Evolutionary conservation across 1,140 invertebrate species (phyloP), one percentile per base, ranked within the genome.

Genomic region (Liolophura sinensis): DNA sequence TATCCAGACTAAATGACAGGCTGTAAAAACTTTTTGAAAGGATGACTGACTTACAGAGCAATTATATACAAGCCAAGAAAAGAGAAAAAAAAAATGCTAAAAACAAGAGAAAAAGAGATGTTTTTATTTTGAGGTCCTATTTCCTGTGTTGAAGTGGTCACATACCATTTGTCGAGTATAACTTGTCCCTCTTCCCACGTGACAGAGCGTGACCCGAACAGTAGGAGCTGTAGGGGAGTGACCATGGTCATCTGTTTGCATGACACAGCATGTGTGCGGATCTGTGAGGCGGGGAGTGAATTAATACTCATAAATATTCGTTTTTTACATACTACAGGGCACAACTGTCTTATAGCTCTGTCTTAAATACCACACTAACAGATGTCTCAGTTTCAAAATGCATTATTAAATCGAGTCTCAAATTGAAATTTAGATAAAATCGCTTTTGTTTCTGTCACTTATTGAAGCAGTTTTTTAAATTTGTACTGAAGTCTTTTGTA

Each of bases 231-330:
- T 66, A 99, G 82, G 0, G 97, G 95, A 1, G 95, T 91, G 1
- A 98, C 91, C 95, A 98, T 98, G 0, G 94, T 95, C 88, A 97
- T 92, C 85, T 97, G 95, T 81, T 99, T 99, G 82, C 95, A 98
- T 18, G 93, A 93, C n/a, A 99, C 95, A 9, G 96, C 95, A 71
- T 93, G 87, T 0, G 96, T 98, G 61, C 96, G 89, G 56, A 99
- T 95, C 89, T 91, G 68, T 40, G 31, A 9, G 31, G 31, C 3
- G 31, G 9, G 31, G 31, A 9, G 31, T 5, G n/a, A n/a, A n/a
- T n/a, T n/a, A n/a, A n/a, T n/a, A n/a, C n/a, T n/a, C n/a, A n/a
- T n/a, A n/a, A n/a, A n/a, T n/a, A n/a, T n/a, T n/a, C n/a, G n/a
- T n/a, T n/a, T n/a, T n/a, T n/a, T n/a, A n/a, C n/a, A n/a, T n/a